Base-by-base conservation (phyloP, 64 coral and sea anemone species). In the Acropora tenuis region DNA sequence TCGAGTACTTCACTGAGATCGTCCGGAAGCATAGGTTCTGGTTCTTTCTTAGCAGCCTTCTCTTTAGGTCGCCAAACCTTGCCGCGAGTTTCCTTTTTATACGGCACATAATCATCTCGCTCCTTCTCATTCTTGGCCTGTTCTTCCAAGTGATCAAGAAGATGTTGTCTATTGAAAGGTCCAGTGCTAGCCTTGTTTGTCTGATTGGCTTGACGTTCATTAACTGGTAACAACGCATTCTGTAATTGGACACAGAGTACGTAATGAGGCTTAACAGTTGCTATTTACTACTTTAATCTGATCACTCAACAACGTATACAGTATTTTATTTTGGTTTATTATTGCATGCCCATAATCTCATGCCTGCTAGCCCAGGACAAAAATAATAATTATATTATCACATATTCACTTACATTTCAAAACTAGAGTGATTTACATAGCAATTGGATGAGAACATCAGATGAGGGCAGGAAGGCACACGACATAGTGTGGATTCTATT, bases 61-160 rank as follows among this genome's bases (percentile, higher is more conserved):
- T 97, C 92, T 43, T 93, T 98, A 47, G 93, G 83, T 17, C 81
- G 90, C 90, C 79, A 98, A 15, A 98, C 97, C 59, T 98, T 98
- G 6, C 97, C 97, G 13, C 97, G 88, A 1, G 91, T 98, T 93
- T 98, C 97, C 66, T 98, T 98, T 84, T 98, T 98, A 84, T 93
- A 98, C 1, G 97, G 97, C 2, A 98, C 79, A 88, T 89, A 82
- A 74, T 98, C 94, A 50, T 90, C 89, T 47, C 97, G 88, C 49
- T 95, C 94, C 10, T 90, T 89, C 16, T 77, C 88, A 74, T 94
- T 90, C 74, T 96, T 92, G 41, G 97, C 97, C 77, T 95, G 84
- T 74, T 93, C 93, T 48, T 98, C 91, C 40, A 98, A 69, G 60
- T 98, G 97, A 1, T 93, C 75, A 19, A 98, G 65, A 15, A 98